phyloP scores from a whole-genome alignment of 2,113 vertebrate genomes.

The Epinephelus moara region DNA sequence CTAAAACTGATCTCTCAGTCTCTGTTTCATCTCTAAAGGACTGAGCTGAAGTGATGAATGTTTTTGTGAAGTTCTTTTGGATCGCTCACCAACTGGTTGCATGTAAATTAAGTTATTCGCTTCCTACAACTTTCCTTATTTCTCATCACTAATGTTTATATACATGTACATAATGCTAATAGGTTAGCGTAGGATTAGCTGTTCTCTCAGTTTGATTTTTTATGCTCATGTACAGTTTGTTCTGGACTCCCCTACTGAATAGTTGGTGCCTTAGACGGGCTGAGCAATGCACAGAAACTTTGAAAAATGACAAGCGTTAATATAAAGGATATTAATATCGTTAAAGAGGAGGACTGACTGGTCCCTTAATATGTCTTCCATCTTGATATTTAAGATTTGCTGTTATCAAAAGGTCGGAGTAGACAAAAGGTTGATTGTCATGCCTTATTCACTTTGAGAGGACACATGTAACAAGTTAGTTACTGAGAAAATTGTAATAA shows the following conservation, averaged over 20 bases:
- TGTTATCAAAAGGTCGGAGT: constrained; percentile 39
- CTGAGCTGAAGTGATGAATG: constrained; percentile 50
- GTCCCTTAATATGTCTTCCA: constrained; percentile 54
- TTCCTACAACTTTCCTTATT: constrained; percentile 27
- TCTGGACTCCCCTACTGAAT: constrained; percentile 65
- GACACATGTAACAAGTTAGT: constrained; percentile 81
- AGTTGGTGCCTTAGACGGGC: constrained; percentile 78
- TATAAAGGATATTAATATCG: constrained; percentile 48
- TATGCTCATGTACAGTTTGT: constrained; percentile 63
- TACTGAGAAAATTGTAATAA: constrained; percentile 74
- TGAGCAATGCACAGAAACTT: constrained; percentile 71
- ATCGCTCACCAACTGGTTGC: constrained; percentile 41
- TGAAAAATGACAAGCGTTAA: constrained; percentile 47
- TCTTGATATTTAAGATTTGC: constrained; percentile 70
- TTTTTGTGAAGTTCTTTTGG: constrained; percentile 24
- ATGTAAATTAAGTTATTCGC: constrained; percentile 66
- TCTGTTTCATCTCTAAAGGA: constrained; percentile 18
- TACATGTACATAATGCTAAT: constrained; percentile 69
- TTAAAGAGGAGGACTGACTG: constrained; percentile 29
- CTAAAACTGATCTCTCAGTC: constrained; percentile 1
- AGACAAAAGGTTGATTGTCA: constrained; percentile 75
- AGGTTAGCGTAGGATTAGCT: constrained; percentile 55
- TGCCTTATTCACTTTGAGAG: constrained; percentile 69
- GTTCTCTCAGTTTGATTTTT: constrained; percentile 44
- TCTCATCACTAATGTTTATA: constrained; percentile 63